Base-by-base conservation (phyloP, 2,113 vertebrate species). In the Apteryx owenii region DNA sequence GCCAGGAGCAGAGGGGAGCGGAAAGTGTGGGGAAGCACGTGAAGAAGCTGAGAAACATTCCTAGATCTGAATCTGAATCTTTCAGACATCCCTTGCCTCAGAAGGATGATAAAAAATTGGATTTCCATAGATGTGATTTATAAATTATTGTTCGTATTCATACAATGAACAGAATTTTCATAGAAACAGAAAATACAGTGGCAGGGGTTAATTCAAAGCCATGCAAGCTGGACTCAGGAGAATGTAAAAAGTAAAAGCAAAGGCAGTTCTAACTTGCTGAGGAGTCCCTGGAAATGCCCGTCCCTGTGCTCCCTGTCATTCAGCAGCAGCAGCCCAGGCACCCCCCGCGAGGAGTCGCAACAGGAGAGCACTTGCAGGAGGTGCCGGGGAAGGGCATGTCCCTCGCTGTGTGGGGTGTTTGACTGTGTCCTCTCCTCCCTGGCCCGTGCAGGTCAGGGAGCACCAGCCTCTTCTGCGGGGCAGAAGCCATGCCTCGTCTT, bases 71-170 rank as follows among this genome's bases (percentile, higher is more conserved):
- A 78, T 85, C 80, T 38, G 95, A 71, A 16, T 29, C 82, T 96
- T 94, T 84, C 65, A 78, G 78, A 60, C 18, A 68, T 38, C 87
- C 73, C 61, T 91, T 64, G 75, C 60, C 84, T 69, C 71, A 91
- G 78, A 81, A 90, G 38, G 46, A n/a, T 91, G 50, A 84, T 97
- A 73, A 96, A 95, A 95, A 96, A 86, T 46, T 89, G 89, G 95
- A 97, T 89, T 95, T 93, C 77, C 61, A 88, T 80, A 89, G 95
- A 65, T 68, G 64, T 96, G 91, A 78, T 95, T 93, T 95, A 85
- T 94, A 95, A 97, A 84, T 78, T 79, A 85, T 93, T 98, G 96
- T 96, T 96, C 96, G 95, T 94, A 97, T 94, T 88, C 85, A 92
- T 91, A 86, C 77, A 97, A 93, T 85, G 90, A 93, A 71, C 88